These are phyloP conservation scores for Microctenopoma lineatum DNA, from an alignment of 2,797 vertebrate species.

Conservation along the genomic window DNA sequence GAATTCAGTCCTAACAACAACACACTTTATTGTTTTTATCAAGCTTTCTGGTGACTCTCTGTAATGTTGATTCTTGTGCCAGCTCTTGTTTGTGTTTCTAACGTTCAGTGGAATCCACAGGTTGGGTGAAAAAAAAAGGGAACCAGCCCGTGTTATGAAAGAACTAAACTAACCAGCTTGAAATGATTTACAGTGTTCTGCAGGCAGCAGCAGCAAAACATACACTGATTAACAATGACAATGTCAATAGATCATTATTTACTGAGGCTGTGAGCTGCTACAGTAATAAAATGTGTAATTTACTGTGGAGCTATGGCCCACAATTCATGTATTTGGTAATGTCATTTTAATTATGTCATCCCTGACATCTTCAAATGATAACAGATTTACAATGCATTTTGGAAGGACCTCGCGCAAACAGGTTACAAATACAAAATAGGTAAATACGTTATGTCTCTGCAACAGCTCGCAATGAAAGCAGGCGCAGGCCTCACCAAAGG, in stretches of 20 bases:
- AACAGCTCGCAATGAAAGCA: constrained; percentile 38
- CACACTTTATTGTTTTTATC: no score
- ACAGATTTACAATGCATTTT: constrained; percentile 1
- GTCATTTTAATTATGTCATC: not conserved
- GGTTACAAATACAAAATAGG: not conserved
- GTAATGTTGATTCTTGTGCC: no score
- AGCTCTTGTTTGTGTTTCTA: no score
- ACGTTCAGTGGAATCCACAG: no score
- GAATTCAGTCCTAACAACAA: no score
- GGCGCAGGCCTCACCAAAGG: constrained; percentile 26
- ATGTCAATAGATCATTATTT: constrained; percentile 9
- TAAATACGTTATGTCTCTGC: constrained; percentile 9
- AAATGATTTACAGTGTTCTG: not conserved
- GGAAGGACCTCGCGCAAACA: not conserved
- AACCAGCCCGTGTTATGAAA: no score
- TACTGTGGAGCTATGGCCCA: constrained; percentile 15
- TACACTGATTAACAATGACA: constrained; percentile 1
- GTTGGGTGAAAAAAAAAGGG: no score
- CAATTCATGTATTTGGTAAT: constrained; percentile 25
- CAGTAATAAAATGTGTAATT: constrained; percentile 14
- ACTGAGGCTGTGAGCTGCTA: not conserved
- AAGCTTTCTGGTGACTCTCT: no score
- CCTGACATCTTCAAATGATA: not conserved
- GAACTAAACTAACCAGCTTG: no score
- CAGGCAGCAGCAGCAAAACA: not conserved